Conservation (phyloP, 2,888 invertebrate species). For the Eupsilia transversa region DNA sequence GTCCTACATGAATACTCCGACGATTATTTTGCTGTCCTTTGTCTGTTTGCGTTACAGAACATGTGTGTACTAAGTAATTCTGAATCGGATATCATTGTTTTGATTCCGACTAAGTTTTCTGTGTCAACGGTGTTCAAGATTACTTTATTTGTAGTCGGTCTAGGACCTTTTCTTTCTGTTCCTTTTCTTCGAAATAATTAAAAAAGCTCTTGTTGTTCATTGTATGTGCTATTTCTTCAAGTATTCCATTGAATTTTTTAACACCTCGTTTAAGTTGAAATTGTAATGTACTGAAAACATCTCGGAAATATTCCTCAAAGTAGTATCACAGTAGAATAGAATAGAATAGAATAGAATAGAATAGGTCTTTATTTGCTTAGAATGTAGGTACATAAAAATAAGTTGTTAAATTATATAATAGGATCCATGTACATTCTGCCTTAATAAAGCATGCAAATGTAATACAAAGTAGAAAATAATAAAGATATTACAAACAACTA, state of each 20-base stretch:
- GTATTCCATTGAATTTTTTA: constrained; percentile 37
- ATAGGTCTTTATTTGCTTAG: no score
- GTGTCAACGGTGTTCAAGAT: background rate
- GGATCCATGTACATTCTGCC: no score
- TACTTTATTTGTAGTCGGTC: background rate
- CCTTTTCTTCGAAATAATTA: background rate
- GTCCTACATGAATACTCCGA: constrained; percentile 26
- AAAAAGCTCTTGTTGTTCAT: background rate
- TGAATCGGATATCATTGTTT: background rate
- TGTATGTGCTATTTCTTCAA: constrained; percentile 27
- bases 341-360: no score
- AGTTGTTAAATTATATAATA: no score
- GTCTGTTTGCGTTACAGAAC: constrained; percentile 22
- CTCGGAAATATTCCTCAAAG: constrained; percentile 55
- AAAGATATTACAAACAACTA: no score
- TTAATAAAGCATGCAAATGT: no score
- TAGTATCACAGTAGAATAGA: constrained; percentile 57
- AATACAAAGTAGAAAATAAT: no score
- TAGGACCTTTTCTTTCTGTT: background rate
- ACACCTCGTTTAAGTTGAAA: constrained; percentile 29
- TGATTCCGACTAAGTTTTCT: constrained; percentile 14
- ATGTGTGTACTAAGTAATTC: background rate
- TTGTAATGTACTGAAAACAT: constrained; percentile 55
- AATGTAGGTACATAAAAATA: no score
- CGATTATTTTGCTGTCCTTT: constrained; percentile 29